Evolutionary conservation across 2,888 invertebrate genomes (phyloP).

Genomic region (Drosophila heteroneura): DNA sequence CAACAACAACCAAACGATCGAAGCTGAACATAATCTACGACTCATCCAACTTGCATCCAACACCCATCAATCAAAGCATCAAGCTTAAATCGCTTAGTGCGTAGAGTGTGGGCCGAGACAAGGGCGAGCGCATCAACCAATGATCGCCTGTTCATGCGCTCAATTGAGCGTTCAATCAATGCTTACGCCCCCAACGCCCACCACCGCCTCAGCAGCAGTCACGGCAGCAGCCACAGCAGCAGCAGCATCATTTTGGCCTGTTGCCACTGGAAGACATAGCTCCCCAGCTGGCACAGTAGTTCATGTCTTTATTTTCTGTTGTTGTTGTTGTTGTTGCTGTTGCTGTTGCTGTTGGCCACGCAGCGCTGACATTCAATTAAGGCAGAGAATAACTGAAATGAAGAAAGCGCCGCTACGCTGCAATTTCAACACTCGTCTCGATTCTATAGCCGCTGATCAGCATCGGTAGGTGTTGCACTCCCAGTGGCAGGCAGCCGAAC

Average conservation of each 20-base stretch:
- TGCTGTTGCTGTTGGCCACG: slow-evolving; percentile 20
- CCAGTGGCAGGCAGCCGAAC: slow-evolving; percentile 20
- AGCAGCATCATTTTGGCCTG: not conserved
- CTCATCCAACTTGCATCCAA: slow-evolving; percentile 67
- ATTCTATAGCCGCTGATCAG: slow-evolving; percentile 23
- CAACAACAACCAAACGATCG: not conserved
- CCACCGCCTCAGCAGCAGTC: slow-evolving; percentile 26
- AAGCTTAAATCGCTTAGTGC: slow-evolving; percentile 58
- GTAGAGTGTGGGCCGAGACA: slow-evolving; percentile 7
- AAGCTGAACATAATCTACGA: slow-evolving; percentile 63
- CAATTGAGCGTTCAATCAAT: slow-evolving; percentile 76
- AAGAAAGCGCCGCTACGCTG: slow-evolving; percentile 65
- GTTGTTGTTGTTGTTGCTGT: slow-evolving; percentile 1
- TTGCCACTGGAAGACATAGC: slow-evolving; percentile 15
- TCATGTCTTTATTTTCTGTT: slow-evolving; percentile 8
- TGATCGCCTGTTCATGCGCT: slow-evolving; percentile 74
- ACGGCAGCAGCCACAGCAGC: not conserved
- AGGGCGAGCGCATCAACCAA: slow-evolving; percentile 49
- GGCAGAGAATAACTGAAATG: slow-evolving; percentile 40
- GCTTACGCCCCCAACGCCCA: slow-evolving; percentile 68
- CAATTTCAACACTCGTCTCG: slow-evolving; percentile 46
- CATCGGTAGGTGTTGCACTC: slow-evolving; percentile 57
- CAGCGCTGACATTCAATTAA: slow-evolving; percentile 73
- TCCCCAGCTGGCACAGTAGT: slow-evolving; percentile 52
- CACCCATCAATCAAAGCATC: slow-evolving; percentile 76